A percentile compares a stretch with the other conserved stretches of the same genome.
Conservation (phyloP, 1,140 invertebrate species). For the Drosophila teissieri region DNA sequence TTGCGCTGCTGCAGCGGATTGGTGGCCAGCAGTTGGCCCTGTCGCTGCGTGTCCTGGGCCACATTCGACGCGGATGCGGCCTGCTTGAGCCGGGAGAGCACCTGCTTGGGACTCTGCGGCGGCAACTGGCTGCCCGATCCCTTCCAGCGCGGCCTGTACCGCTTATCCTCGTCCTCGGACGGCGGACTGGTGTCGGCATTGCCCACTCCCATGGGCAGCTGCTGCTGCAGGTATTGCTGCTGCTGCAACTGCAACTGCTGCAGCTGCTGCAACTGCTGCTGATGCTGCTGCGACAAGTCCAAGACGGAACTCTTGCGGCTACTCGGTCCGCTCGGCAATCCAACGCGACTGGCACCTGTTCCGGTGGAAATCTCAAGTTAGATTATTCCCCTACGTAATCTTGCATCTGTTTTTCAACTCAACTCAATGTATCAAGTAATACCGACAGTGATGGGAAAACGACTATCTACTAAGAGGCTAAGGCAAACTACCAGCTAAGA, state of each 20-base stretch:
- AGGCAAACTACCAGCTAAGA: not conserved
- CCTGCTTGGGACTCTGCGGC: conserved; percentile 77
- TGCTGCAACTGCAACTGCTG: conserved; percentile 62
- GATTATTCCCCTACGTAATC: not conserved
- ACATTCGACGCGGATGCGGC: conserved; percentile 79
- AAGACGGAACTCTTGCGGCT: conserved; percentile 77
- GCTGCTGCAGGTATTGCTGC: conserved; percentile 52
- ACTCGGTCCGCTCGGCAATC: conserved; percentile 75
- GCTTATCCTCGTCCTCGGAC: conserved; percentile 83
- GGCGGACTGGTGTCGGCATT: conserved; percentile 85
- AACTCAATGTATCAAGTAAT: conserved; percentile 65
- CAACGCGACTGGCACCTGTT: conserved; percentile 74
- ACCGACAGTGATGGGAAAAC: conserved; percentile 44
- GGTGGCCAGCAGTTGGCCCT: conserved; percentile 52
- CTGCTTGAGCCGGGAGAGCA: conserved; percentile 73
- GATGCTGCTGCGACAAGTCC: conserved; percentile 74
- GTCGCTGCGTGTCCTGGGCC: conserved; percentile 43
- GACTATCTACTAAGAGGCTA: not conserved
- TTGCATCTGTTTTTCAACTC: conserved; percentile 40
- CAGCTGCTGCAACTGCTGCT: conserved; percentile 56
- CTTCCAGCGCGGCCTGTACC: conserved; percentile 76
- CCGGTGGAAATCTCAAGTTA: not conserved
- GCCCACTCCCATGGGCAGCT: conserved; percentile 71
- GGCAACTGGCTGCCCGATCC: conserved; percentile 84
- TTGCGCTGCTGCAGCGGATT: conserved; percentile 58